These are phyloP conservation scores for Chelonia mydas DNA, from an alignment of 2,797 vertebrate species.

Conservation along the genomic window DNA sequence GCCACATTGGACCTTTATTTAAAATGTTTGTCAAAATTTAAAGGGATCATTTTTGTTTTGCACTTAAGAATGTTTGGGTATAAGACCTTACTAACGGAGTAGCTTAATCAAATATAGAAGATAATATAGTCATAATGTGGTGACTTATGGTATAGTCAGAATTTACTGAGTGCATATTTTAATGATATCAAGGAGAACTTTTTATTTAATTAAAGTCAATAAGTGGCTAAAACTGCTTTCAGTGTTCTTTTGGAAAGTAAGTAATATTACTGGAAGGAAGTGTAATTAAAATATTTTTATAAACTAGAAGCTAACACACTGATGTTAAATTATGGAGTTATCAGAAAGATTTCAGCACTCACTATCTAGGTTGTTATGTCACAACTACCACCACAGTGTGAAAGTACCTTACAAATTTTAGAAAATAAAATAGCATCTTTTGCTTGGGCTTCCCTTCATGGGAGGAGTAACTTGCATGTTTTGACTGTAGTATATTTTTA, in stretches of 20 bases:
- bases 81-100: background rate
- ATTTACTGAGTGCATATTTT: background rate
- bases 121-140: background rate
- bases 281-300: background rate
- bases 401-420: background rate
- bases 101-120: background rate
- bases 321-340: fast-evolving
- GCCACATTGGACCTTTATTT: background rate
- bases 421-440: background rate
- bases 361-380: background rate
- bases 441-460: background rate
- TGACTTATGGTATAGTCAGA: background rate
- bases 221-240: background rate
- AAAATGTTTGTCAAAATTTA: background rate
- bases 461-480: background rate
- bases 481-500: background rate
- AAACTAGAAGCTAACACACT: background rate
- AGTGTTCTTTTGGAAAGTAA: background rate
- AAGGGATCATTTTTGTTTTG: background rate
- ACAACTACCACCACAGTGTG: fast-evolving
- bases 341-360: background rate
- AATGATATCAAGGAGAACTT: background rate
- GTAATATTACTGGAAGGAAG: background rate
- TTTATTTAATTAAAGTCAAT: background rate
- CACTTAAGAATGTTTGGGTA: background rate